Percentiles rank a stretch among this genome's conserved stretches.
These are phyloP conservation scores for Asarcornis scutulata DNA, from an alignment of 2,113 vertebrate species.

Conservation along the genomic window DNA sequence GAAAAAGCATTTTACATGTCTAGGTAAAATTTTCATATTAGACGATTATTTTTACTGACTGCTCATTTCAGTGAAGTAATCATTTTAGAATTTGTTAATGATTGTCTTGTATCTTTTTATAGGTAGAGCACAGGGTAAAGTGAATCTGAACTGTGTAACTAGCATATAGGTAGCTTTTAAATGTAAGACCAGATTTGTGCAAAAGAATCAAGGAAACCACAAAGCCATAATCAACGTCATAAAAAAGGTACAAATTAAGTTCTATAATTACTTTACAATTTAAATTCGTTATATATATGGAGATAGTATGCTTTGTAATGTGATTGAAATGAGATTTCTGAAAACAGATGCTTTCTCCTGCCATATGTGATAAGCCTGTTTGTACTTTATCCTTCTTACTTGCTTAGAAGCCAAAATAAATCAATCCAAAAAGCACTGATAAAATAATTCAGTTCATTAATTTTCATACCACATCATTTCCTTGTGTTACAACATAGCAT, in stretches of 20 bases:
- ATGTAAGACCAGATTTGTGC: slow-evolving; percentile 31
- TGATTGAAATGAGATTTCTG: slow-evolving; percentile 38
- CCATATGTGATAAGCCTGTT: slow-evolving; percentile 24
- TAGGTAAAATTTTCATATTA: slow-evolving; percentile 23
- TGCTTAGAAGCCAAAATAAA: slow-evolving; percentile 62
- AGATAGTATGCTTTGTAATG: slow-evolving; percentile 32
- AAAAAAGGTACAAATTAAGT: slow-evolving; percentile 61
- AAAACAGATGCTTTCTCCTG: slow-evolving; percentile 55
- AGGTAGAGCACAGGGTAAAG: not conserved
- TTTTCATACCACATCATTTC: slow-evolving; percentile 1
- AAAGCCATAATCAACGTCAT: slow-evolving; percentile 53
- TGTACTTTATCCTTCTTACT: slow-evolving; percentile 9
- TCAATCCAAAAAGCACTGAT: slow-evolving; percentile 28
- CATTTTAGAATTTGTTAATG: slow-evolving; percentile 58
- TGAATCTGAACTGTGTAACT: not conserved
- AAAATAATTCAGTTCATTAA: slow-evolving; percentile 45
- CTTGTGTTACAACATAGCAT: not conserved
- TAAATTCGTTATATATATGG: not conserved
- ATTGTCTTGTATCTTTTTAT: slow-evolving; percentile 21
- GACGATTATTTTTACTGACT: slow-evolving; percentile 55
- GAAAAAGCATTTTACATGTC: slow-evolving; percentile 51
- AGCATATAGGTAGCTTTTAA: slow-evolving; percentile 3
- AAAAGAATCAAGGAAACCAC: slow-evolving; percentile 50
- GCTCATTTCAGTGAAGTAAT: slow-evolving; percentile 51
- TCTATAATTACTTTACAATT: slow-evolving; percentile 63